Conservation (phyloP, 2,113 vertebrate species). For the Sebastes schlegelii region DNA sequence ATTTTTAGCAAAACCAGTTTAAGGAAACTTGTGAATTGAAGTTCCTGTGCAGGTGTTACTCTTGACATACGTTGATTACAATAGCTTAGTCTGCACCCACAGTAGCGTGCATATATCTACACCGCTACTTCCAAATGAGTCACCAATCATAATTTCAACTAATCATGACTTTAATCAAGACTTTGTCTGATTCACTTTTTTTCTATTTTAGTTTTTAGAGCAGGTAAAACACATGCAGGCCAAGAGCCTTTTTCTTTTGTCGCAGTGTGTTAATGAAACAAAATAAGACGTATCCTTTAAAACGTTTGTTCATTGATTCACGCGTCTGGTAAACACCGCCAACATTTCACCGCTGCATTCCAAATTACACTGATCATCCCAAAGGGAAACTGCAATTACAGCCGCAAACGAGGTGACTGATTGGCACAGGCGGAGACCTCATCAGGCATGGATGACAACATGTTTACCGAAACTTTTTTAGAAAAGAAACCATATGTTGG, state of each 20-base stretch:
- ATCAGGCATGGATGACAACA: slow-evolving; percentile 11
- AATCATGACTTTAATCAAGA: not conserved
- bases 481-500: not conserved
- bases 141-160: not conserved
- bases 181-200: not conserved
- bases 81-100: slow-evolving; percentile 1
- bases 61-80: not conserved
- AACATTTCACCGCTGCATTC: slow-evolving; percentile 22
- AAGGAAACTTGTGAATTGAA: not conserved
- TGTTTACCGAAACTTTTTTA: slow-evolving; percentile 10
- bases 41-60: slow-evolving; percentile 9
- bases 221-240: not conserved
- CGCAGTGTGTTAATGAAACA: not conserved
- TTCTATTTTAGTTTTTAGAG: not conserved
- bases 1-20: not conserved
- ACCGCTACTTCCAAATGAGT: not conserved
- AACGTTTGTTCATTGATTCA: slow-evolving; percentile 24
- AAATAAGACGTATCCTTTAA: slow-evolving; percentile 12
- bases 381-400: slow-evolving; percentile 55
- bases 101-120: not conserved
- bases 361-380: slow-evolving; percentile 49
- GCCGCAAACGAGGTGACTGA: slow-evolving; percentile 56
- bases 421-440: slow-evolving; percentile 60
- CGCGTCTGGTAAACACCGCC: slow-evolving; percentile 24
- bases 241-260: not conserved